Base-by-base conservation (phyloP, 2,888 invertebrate species). In the Sphaerophoria rueppellii region DNA sequence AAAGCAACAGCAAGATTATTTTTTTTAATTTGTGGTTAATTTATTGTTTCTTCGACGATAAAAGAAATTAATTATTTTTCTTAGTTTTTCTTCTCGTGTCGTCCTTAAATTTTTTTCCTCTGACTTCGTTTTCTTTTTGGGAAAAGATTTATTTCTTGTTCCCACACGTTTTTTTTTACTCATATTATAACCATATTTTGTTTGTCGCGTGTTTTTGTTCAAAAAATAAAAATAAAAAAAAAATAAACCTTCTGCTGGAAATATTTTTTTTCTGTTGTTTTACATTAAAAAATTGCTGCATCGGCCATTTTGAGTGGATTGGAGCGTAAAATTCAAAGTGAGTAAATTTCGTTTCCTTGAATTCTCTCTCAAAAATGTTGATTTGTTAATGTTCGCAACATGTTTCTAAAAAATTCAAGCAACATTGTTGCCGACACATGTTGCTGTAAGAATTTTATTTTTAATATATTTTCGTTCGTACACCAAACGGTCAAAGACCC, bases 121-220 rank as follows among this genome's bases (percentile, higher is more conserved):
- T 77, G 72, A 80, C 76, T 76, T 70, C 63, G 85, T 85, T 73
- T 34, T 43, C 46, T 63, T 73, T 80, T 85, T 34, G 76, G 81
- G 81, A 85, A 81, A 73, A 73, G 76, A 65, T 9, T 40, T n/a
- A 4, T 57, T 58, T 81, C 85, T 81, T 85, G 57, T 58, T 81
- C 85, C 60, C 85, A 81, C 80, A 24, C 32, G n/a, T 24, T 24
- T 24, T 24, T 34, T 71, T 63, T 78, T 52, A 72, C 77, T 75
- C 46, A 73, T 77, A 70, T 40, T 55, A 57, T 85, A 81, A 85
- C 85, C 85, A 85, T 72, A 72, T 60, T 85, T 85, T 85, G 85
- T 81, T 77, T 85, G 85, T 85, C 81, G 85, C 81, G 81, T 81
- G 85, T 81, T 73, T 72, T 76, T 85, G 75, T 72, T 35, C 61